phyloP scores from a whole-genome alignment of 2,888 invertebrate genomes.

The Masnerella sp. region DNA sequence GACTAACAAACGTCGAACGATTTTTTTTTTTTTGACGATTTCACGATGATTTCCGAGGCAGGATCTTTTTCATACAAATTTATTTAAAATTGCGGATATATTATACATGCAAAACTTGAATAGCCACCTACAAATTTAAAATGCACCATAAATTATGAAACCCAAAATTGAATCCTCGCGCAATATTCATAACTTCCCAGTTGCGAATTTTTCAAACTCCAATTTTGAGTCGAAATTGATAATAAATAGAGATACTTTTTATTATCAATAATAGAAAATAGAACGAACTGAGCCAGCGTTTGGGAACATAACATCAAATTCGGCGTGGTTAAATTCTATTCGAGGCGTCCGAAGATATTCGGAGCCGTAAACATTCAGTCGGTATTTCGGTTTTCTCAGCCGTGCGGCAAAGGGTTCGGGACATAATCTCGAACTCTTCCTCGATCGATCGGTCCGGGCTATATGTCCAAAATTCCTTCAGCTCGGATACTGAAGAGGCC shows the following conservation, averaged over 20 bases:
- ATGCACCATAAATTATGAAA: too few species aligned
- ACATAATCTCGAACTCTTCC: constrained; percentile 49
- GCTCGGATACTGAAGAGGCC: constrained; percentile 56
- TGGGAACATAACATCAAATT: constrained; percentile 19
- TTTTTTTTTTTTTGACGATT: too few species aligned
- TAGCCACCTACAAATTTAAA: too few species aligned
- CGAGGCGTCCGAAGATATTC: constrained; percentile 37
- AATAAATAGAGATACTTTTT: constrained; percentile 3
- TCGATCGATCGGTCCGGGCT: constrained; percentile 51
- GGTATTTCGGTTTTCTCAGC: constrained; percentile 49
- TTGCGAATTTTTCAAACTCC: too few species aligned
- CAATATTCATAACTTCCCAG: too few species aligned
- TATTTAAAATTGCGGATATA: too few species aligned
- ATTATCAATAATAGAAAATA: constrained; percentile 8
- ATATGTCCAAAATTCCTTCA: constrained; percentile 52
- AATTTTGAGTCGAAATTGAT: too few species aligned
- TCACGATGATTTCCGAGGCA: too few species aligned
- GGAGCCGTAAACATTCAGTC: constrained; percentile 44
- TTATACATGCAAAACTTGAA: too few species aligned
- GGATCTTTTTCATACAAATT: too few species aligned
- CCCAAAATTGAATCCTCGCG: too few species aligned
- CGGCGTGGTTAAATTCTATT: constrained; percentile 38
- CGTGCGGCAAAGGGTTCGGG: constrained; percentile 37
- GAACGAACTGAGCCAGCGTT: constrained; percentile 13
- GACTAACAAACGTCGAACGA: too few species aligned